Base-by-base conservation (phyloP, 2,888 invertebrate genomes). In the Galerucella nymphaeae region DNA sequence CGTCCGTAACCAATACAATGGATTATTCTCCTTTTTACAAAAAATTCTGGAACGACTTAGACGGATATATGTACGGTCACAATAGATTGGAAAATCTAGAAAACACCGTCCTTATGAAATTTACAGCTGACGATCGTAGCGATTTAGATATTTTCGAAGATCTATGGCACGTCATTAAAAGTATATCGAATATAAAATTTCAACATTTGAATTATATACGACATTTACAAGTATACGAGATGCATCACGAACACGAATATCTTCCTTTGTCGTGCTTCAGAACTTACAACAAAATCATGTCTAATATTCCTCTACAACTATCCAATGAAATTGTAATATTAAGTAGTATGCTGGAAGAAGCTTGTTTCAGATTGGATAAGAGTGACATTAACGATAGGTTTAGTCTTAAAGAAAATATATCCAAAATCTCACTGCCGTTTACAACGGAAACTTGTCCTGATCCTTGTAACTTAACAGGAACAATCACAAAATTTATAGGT, bases 141-240 rank as follows among this genome's bases (percentile, higher is more conserved):
- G 18, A 70, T 5, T 70, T 68, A 16, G 65, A 75, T 10, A 69
- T 67, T 48, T 74, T 81, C 14, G 76, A 81, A 67, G 76, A 78
- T 30, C 74, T 82, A 30, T 50, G 82, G 18, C 75, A 76, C 50
- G 71, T 75, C 14, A 61, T 81, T 11, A 77, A 80, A 71, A 75
- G 42, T 42, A 78, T 82, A 42, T 73, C 78, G 14, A 80, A 82
- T 61, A 73, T 83, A 13, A 83, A 82, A 74, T 71, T 80, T 18
- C 76, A 77, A 23, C 81, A 83, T 73, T 72, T 82, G 18, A 76
- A 79, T 62, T 83, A 82, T 57, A 76, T 83, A 14, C 66, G 78
- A 48, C 77, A 79, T 55, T 58, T 83, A 23, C 70, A 77, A 45
- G 20, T 82, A 11, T 68, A 77, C 41, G 48, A 72, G 59, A 63